Conservation (phyloP, 1,140 invertebrate genomes). For the Drosophila chauvacae region DNA sequence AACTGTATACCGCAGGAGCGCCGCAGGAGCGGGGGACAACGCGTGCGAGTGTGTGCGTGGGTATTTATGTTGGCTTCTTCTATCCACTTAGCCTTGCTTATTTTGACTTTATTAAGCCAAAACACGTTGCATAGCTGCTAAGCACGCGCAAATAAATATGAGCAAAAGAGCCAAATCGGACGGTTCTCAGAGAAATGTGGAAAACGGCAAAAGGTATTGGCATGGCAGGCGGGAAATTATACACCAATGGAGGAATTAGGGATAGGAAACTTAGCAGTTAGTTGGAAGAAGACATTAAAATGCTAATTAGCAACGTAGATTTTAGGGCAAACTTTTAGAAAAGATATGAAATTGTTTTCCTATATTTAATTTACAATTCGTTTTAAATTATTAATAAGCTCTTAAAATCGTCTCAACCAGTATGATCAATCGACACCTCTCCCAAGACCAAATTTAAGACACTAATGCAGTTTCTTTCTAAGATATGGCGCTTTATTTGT, state of each 20-base stretch:
- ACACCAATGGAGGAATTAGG: background rate
- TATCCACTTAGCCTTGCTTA: conserved; percentile 77
- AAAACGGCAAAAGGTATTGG: conserved; percentile 1
- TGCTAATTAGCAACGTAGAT: background rate
- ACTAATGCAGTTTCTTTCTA: too few relatives aligned
- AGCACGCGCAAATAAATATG: conserved; percentile 75
- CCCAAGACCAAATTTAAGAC: background rate
- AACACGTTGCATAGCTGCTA: conserved; percentile 78
- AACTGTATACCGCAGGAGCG: conserved; percentile 56
- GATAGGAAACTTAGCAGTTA: background rate
- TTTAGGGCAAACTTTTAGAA: background rate
- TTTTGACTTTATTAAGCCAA: conserved; percentile 83
- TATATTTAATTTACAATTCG: background rate
- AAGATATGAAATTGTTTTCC: background rate
- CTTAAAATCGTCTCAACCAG: too few relatives aligned
- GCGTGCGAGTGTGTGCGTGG: conserved; percentile 31
- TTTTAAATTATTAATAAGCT: background rate
- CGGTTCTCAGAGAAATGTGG: conserved; percentile 1
- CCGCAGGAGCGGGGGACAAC: conserved; percentile 7
- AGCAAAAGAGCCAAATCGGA: conserved; percentile 45
- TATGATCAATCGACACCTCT: background rate
- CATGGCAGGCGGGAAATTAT: background rate
- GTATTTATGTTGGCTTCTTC: conserved; percentile 74
- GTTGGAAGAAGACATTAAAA: background rate
- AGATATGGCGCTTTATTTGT: too few relatives aligned